phyloP scores from a whole-genome alignment of 2,113 vertebrate genomes.

The Sinocyclocheilus grahami region DNA sequence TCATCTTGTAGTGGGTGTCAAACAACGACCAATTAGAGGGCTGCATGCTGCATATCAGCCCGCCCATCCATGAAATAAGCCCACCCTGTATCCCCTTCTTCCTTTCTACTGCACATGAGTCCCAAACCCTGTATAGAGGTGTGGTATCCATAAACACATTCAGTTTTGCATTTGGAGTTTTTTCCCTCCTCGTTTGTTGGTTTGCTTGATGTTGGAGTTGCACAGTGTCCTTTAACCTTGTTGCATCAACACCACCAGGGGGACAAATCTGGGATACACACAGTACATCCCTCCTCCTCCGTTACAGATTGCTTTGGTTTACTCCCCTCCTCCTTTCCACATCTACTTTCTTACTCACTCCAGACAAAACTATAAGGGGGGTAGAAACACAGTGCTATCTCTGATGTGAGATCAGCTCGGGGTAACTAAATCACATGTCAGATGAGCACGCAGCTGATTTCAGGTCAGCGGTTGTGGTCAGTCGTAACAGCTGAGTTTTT shows the following conservation, averaged over 20 bases:
- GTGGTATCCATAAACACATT: background rate
- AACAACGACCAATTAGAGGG: conserved; percentile 30
- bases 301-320: background rate
- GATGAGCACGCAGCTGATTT: conserved; percentile 22
- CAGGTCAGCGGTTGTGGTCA: conserved; percentile 36
- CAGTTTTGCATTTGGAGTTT: background rate
- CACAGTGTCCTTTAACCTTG: background rate
- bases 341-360: conserved; percentile 29
- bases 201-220: background rate
- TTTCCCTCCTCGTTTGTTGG: background rate
- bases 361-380: background rate
- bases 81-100: conserved; percentile 5
- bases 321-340: conserved; percentile 7
- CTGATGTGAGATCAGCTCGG: conserved; percentile 35
- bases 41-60: conserved; percentile 1
- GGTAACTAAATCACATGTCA: background rate
- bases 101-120: background rate
- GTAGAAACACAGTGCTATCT: background rate
- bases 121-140: background rate
- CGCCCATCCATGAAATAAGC: conserved; percentile 27
- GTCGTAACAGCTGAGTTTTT: conserved; percentile 17
- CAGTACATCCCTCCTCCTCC: background rate
- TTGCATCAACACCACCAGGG: conserved; percentile 41
- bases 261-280: conserved; percentile 12
- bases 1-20: conserved; percentile 31